Evolutionary conservation across 1,140 invertebrate genomes (phyloP), one percentile per base, ranked within the genome.

Genomic region (Aradophagus sp.): DNA sequence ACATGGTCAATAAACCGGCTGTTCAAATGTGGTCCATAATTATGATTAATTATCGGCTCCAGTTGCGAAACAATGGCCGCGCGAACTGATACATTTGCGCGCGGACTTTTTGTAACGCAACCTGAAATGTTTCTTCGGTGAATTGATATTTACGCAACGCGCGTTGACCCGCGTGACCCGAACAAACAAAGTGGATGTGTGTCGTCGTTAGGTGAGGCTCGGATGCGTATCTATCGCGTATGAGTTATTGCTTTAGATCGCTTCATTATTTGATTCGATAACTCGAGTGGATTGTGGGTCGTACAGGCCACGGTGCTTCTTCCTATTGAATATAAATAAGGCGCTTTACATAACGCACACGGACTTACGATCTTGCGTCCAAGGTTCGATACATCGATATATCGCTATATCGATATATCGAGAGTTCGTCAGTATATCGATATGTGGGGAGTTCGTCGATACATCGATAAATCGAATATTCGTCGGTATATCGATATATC

Each of bases 311-410:
- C 65, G 63, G 65, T 58, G 70, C 59, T 63, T 68, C 70, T 68
- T 68, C 70, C 59, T 65, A 68, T 68, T 68, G 58, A 68, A 73
- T 73, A 65, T 73, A 73, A 73, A 73, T 73, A 73, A 73, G 63
- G 45, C 63, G 45, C 70, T 73, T 67, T 67, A 73, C 70, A 67
- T 67, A 73, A 67, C 63, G 63, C 35, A 34, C 50, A n/a, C n/a
- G n/a, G 44, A 8, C 56, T 44, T 31, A 45, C 65, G 27, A 47
- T 44, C 31, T 36, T 35, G 31, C 31, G 53, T 14, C 52, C 50
- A 73, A 67, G 62, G 70, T 63, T 66, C 59, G 36, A 34, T 38
- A 29, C 7, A 29, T 29, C 10, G 27, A 10, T 29, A 29, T 10
- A 4, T n/a, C 27, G 20, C n/a, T n/a, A n/a, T n/a, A n/a, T n/a